phyloP scores from a whole-genome alignment of 2,888 invertebrate genomes.

The Dendrolimus pini region DNA sequence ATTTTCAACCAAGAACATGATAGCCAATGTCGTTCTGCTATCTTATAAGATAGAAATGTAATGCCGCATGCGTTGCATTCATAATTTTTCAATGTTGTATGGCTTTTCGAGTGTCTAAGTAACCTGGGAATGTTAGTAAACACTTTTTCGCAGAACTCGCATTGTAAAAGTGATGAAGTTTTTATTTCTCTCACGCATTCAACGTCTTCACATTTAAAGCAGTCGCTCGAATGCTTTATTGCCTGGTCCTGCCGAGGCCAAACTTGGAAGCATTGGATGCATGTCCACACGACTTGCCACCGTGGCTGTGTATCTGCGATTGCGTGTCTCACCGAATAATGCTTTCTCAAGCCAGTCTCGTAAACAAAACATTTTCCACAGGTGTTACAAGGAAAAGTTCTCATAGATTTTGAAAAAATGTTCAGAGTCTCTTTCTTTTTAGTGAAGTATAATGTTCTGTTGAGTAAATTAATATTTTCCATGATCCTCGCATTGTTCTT shows the following conservation, averaged over 20 bases:
- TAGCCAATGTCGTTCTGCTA: constrained; percentile 60
- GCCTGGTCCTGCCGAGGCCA: constrained; percentile 62
- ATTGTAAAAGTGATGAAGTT: constrained; percentile 60
- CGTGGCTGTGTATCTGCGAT: constrained; percentile 44
- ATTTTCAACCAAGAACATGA: constrained; percentile 55
- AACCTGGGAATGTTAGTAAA: constrained; percentile 64
- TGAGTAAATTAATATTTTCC: constrained; percentile 67
- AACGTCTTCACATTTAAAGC: constrained; percentile 40
- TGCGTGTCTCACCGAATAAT: constrained; percentile 51
- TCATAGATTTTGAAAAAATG: constrained; percentile 45
- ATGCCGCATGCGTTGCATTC: constrained; percentile 75
- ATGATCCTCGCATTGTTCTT: constrained; percentile 67
- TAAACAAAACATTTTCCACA: constrained; percentile 69
- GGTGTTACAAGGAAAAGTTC: constrained; percentile 52
- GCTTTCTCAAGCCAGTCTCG: constrained; percentile 61
- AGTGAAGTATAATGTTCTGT: constrained; percentile 60
- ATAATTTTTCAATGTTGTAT: constrained; percentile 81
- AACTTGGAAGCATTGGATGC: constrained; percentile 66
- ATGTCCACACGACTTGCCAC: constrained; percentile 70
- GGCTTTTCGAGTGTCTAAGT: constrained; percentile 59
- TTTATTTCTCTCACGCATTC: constrained; percentile 58
- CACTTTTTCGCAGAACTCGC: constrained; percentile 68
- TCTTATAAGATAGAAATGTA: constrained; percentile 50
- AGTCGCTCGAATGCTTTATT: constrained; percentile 46
- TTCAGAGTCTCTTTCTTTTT: constrained; percentile 62